Evolutionary conservation across 1,140 invertebrate genomes (phyloP).

Genomic region (Lepidurus apus): DNA sequence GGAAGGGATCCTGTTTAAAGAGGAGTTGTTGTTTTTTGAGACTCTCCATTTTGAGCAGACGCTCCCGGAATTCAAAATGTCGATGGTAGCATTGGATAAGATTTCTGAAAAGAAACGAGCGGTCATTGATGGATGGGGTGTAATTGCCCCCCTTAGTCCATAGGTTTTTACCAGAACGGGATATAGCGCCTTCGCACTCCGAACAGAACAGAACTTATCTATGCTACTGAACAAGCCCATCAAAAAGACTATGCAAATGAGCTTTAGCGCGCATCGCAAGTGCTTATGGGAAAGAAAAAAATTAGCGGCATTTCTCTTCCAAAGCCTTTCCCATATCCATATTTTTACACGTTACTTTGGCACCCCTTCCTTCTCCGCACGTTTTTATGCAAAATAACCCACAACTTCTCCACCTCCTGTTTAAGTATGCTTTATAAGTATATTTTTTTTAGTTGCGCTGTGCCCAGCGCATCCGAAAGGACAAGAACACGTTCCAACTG

Average conservation of each 20-base stretch:
- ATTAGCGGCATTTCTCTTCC: constrained; percentile 14
- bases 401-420: constrained; percentile 6
- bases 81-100: constrained; percentile 18
- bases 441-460: no score
- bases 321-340: background rate
- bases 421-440: no score
- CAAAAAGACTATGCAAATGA: background rate
- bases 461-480: no score
- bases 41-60: background rate
- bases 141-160: background rate
- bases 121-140: constrained; percentile 20
- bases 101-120: constrained; percentile 9
- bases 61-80: background rate
- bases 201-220: background rate
- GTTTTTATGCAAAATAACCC: constrained; percentile 15
- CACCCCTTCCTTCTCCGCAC: constrained; percentile 5
- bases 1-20: no score
- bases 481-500: no score
- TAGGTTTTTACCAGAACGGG: background rate
- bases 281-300: background rate
- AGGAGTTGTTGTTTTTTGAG: background rate
- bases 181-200: background rate
- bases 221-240: constrained; percentile 21
- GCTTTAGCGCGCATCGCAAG: background rate
- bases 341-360: constrained; percentile 19